Evolutionary conservation across 1,140 invertebrate genomes (phyloP).

Genomic region (Nautilus pompilius): DNA sequence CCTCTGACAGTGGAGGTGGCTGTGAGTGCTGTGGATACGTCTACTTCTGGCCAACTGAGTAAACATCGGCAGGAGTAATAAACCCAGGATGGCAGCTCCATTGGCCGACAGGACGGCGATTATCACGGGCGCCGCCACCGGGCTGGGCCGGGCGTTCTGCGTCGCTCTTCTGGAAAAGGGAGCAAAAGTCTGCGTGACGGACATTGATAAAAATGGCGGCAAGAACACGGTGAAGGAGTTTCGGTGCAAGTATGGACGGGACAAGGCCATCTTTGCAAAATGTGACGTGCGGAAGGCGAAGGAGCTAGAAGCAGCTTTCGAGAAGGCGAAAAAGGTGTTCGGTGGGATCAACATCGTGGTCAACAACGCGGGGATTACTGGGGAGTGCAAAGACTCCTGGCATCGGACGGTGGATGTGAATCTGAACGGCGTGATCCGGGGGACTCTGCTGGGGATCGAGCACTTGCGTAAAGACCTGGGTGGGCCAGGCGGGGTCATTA

Average conservation of each 20-base stretch:
- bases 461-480: slow-evolving; percentile 20
- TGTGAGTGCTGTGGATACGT: too few species aligned
- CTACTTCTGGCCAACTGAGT: too few species aligned
- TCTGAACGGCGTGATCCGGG: slow-evolving; percentile 18
- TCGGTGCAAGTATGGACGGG: slow-evolving; percentile 52
- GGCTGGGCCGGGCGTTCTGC: too few species aligned
- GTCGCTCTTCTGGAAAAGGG: too few species aligned
- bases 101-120: too few species aligned
- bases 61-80: too few species aligned
- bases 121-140: too few species aligned
- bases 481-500: slow-evolving; percentile 20
- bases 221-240: slow-evolving; percentile 17
- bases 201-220: slow-evolving; percentile 19
- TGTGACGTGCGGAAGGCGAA: too few species aligned
- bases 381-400: slow-evolving; percentile 25
- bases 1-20: too few species aligned
- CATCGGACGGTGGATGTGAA: slow-evolving; percentile 29
- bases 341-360: slow-evolving; percentile 31
- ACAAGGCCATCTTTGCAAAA: slow-evolving; percentile 67
- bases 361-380: slow-evolving; percentile 34
- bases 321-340: slow-evolving; percentile 17
- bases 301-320: slow-evolving; percentile 32
- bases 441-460: slow-evolving; percentile 15
- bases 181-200: slow-evolving; percentile 33
- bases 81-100: too few species aligned